A percentile compares a stretch with the other conserved stretches of the same genome.
Conservation (phyloP, 2,113 vertebrate species). For the Pardalotus punctatus region DNA sequence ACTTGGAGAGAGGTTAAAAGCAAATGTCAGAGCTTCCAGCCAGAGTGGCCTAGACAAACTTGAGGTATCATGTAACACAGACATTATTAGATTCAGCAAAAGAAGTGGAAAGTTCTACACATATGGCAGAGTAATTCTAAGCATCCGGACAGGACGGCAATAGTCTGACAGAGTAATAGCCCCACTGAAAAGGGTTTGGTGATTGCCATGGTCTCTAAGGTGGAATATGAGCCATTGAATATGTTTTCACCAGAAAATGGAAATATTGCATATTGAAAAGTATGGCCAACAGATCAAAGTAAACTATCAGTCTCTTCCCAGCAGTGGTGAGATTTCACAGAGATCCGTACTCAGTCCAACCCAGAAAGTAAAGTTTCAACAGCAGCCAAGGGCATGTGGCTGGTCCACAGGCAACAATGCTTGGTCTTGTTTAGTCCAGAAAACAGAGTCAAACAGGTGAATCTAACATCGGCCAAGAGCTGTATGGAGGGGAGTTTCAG, state of each 20-base stretch:
- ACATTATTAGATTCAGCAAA: neutral
- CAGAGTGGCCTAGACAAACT: neutral
- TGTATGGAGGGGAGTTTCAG: neutral
- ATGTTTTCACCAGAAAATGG: neutral
- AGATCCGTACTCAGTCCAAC: fast-evolving
- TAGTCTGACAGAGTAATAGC: neutral
- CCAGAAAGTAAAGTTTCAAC: neutral
- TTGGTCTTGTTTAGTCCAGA: neutral
- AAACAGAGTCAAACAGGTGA: neutral
- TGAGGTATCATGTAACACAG: neutral
- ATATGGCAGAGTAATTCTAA: neutral
- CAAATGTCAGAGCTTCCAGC: neutral
- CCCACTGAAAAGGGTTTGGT: neutral
- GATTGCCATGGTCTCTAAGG: neutral
- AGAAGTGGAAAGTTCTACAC: neutral
- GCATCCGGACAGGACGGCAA: neutral
- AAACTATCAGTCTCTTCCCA: neutral
- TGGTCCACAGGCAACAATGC: neutral
- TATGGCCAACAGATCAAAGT: fast-evolving
- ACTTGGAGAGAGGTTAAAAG: neutral
- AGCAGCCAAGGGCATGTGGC: neutral
- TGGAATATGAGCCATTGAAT: neutral
- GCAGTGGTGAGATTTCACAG: neutral
- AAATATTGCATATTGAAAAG: neutral
- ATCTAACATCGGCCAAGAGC: neutral